Percentiles rank a stretch among this genome's conserved stretches.
Conservation (phyloP, 2,888 invertebrate species). For the Pedicia rivosa region DNA sequence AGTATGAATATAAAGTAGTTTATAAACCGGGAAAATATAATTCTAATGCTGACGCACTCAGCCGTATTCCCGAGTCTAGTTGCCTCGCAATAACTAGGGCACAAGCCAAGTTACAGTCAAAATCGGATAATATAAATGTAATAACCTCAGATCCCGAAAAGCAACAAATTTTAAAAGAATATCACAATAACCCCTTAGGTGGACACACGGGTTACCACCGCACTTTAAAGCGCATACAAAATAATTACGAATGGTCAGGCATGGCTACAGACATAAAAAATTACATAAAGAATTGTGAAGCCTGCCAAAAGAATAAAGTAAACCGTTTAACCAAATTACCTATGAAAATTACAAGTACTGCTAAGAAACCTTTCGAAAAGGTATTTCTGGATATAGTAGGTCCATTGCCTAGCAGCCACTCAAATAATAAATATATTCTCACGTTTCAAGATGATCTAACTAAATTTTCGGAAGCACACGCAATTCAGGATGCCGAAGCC, state of each 20-base stretch:
- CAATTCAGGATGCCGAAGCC: conserved; percentile 15
- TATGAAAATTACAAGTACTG: not conserved
- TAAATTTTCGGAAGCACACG: conserved; percentile 16
- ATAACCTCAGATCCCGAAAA: too few species aligned
- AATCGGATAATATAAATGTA: too few species aligned
- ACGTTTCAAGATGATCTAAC: conserved; percentile 17
- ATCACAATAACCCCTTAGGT: too few species aligned
- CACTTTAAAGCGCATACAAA: too few species aligned
- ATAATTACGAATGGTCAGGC: conserved; percentile 1
- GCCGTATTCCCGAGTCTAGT: conserved; percentile 1
- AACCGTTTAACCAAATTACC: too few species aligned
- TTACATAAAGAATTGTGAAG: conserved; percentile 17
- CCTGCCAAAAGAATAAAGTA: conserved; percentile 16
- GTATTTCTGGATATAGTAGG: conserved; percentile 18
- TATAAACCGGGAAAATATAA: conserved; percentile 14
- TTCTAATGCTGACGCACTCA: conserved; percentile 11
- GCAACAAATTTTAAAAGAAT: too few species aligned
- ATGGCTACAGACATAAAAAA: conserved; percentile 19
- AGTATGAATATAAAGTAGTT: conserved; percentile 15
- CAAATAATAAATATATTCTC: conserved; percentile 15
- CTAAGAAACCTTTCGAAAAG: conserved; percentile 18
- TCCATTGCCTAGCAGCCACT: conserved; percentile 14
- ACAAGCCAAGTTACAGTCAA: too few species aligned
- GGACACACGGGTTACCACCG: too few species aligned
- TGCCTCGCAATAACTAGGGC: too few species aligned